Evolutionary conservation across 2,113 vertebrate species (phyloP).

Genomic region (Sylvietta virens): DNA sequence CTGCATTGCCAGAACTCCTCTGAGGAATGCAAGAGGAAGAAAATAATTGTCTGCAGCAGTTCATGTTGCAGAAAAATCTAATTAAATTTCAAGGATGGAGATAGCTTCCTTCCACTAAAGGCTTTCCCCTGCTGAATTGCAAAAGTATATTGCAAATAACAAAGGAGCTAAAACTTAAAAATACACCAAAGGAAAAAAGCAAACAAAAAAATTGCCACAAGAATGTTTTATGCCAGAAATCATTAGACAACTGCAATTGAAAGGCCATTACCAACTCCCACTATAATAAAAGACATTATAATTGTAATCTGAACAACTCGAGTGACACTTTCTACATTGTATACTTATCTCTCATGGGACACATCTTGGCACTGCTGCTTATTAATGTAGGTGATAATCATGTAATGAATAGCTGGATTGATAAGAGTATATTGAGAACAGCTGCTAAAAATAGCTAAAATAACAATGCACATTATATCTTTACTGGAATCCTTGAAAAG

Average conservation of each 20-base stretch:
- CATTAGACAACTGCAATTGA: constrained; percentile 42
- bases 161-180: constrained; percentile 22
- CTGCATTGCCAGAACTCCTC: neutral
- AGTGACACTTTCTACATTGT: neutral
- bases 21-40: neutral
- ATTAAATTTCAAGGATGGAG: constrained; percentile 15
- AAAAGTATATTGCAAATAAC: neutral
- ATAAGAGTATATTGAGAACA: constrained; percentile 18
- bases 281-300: constrained; percentile 38
- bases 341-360: constrained; percentile 17
- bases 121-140: neutral
- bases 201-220: constrained; percentile 13
- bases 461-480: neutral
- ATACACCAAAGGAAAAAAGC: neutral
- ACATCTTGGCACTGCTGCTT: constrained; percentile 7
- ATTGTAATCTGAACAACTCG: neutral
- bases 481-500: neutral
- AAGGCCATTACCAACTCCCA: constrained; percentile 33
- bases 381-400: constrained; percentile 41
- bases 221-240: constrained; percentile 42
- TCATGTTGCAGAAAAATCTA: constrained; percentile 2
- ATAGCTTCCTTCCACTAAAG: neutral
- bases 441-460: constrained; percentile 13
- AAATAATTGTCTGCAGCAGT: neutral
- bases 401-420: constrained; percentile 2